Evolutionary conservation across 2,113 vertebrate species (phyloP), one percentile per base, ranked within the genome.

Genomic region (Megalops atlanticus): DNA sequence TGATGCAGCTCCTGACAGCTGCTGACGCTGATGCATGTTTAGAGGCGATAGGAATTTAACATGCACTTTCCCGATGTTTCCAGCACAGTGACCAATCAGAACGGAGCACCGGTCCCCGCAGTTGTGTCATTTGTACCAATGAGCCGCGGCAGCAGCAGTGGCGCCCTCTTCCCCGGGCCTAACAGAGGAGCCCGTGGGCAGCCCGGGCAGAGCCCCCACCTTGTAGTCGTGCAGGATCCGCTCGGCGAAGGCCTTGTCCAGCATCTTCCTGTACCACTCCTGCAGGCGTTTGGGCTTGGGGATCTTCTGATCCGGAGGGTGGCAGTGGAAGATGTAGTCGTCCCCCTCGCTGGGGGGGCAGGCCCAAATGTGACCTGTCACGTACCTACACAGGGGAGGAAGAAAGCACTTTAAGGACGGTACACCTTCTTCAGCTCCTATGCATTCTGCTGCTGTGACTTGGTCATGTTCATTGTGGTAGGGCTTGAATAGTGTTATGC

Each of bases 191-290:
- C 7, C 38, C 41, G 27, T 21, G 36, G 77, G 39, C 27, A n/a
- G 16, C 38, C 54, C 3, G 73, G 31, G 15, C 18, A 10, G 77
- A 16, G 21, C 3, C 31, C 31, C 7, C 33, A 80, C 98, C 94
- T 99, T 99, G 85, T 98, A 99, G 90, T 99, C 98, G 0, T 99
- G 97, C 84, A 99, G 94, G 87, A 99, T 99, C 78, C 98, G 94
- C 89, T 99, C 98, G 0, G 98, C 98, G 79, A 96, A 99, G 0
- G 98, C 98, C 85, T 99, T 99, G 88, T 99, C 98, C 91, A 99
- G 86, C 98, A 99, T 99, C 90, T 99, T 99, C 85, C 97, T 96
- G 91, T 99, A 99, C 98, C 98, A 99, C 33, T 99, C 98, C 84
- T 99, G 98, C 77, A 99, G 89, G 77, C 98, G 96, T 87, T 99